Conservation (phyloP, 2,888 invertebrate species). For the Lepidocyrtinus sp. region DNA sequence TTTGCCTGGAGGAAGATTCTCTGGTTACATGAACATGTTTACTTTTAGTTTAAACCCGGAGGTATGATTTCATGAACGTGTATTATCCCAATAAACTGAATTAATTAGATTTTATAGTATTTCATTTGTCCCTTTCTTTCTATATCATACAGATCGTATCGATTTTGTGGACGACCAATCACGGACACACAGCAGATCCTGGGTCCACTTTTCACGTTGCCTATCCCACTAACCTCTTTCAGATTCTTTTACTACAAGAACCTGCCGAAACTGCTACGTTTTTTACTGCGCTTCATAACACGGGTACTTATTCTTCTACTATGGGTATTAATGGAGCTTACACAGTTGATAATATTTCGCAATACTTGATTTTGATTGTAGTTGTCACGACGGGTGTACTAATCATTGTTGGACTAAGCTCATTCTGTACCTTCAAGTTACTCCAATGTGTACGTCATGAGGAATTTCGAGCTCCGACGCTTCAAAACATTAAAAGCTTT, state of each 20-base stretch:
- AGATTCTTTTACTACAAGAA: constrained; percentile 33
- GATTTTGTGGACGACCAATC: constrained; percentile 26
- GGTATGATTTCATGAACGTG: constrained; percentile 36
- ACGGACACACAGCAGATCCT: constrained; percentile 1
- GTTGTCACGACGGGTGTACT: constrained; percentile 60
- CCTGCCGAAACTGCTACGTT: constrained; percentile 13
- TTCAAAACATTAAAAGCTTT: constrained; percentile 26
- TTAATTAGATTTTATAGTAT: constrained; percentile 7
- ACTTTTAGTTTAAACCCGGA: constrained; percentile 65
- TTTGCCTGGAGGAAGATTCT: constrained; percentile 2
- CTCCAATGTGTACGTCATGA: constrained; percentile 71
- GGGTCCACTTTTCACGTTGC: constrained; percentile 23
- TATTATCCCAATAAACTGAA: neutral
- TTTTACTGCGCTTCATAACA: constrained; percentile 29
- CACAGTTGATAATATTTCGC: neutral
- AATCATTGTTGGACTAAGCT: constrained; percentile 57
- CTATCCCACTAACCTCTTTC: constrained; percentile 37
- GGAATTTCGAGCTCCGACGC: neutral
- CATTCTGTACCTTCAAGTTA: constrained; percentile 62
- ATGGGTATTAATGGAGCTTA: neutral
- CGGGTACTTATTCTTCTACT: constrained; percentile 14
- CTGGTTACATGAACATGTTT: constrained; percentile 60
- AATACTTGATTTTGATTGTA: constrained; percentile 11
- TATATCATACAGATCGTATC: constrained; percentile 30
- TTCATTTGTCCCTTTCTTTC: neutral